phyloP scores from a whole-genome alignment of 2,113 vertebrate genomes.

The Catharus bicknelli region DNA sequence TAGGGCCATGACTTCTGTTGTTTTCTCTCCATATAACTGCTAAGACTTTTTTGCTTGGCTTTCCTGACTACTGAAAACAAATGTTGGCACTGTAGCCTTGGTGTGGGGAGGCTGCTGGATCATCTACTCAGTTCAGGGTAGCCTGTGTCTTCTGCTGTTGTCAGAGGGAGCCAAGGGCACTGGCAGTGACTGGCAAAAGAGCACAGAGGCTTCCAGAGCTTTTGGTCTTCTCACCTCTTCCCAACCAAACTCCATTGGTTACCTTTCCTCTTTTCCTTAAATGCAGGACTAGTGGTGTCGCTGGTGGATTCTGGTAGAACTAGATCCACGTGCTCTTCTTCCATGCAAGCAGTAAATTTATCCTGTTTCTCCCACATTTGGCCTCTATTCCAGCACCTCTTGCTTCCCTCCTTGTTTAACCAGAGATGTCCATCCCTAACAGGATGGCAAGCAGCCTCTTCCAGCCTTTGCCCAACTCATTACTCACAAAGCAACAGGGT shows the following conservation, averaged over 20 bases:
- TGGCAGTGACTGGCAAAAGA: not conserved
- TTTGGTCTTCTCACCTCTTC: not conserved
- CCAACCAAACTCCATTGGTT: not conserved
- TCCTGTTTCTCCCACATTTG: not conserved
- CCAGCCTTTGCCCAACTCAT: not conserved
- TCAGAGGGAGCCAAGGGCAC: not conserved
- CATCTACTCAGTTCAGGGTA: accelerated
- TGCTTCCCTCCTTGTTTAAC: not conserved
- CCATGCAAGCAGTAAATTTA: not conserved
- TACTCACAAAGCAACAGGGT: not conserved
- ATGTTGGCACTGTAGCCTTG: not conserved
- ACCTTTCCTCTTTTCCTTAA: not conserved
- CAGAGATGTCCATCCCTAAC: not conserved
- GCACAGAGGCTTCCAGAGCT: not conserved
- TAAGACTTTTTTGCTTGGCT: not conserved
- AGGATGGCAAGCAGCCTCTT: not conserved
- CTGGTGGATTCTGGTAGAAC: not conserved
- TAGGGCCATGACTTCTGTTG: not conserved
- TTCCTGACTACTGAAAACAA: constrained; percentile 30
- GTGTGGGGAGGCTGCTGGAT: not conserved
- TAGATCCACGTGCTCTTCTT: not conserved
- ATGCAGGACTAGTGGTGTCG: not conserved
- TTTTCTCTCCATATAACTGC: not conserved
- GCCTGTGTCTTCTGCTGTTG: not conserved
- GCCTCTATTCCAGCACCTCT: not conserved